Conservation (phyloP, 2,888 invertebrate species). For the Ellobium chinense region DNA sequence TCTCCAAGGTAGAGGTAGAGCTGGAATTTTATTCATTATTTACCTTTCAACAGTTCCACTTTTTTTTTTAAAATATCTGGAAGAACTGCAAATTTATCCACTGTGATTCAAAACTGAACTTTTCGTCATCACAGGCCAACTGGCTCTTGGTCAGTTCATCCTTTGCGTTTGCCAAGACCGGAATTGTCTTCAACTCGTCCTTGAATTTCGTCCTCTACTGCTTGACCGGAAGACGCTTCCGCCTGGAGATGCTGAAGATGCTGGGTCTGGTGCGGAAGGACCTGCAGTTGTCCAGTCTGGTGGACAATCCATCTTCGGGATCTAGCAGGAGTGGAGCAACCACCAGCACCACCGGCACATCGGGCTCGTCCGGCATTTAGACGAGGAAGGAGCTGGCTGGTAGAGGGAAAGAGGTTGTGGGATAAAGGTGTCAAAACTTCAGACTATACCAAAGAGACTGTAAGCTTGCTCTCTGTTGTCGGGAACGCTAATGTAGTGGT, state of each 20-base stretch:
- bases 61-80: too few relatives aligned
- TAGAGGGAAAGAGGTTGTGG: background rate
- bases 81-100: background rate
- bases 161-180: constrained; percentile 62
- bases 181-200: constrained; percentile 69
- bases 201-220: constrained; percentile 55
- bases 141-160: constrained; percentile 57
- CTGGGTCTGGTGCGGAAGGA: constrained; percentile 6
- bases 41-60: too few relatives aligned
- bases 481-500: too few relatives aligned
- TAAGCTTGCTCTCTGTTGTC: too few relatives aligned
- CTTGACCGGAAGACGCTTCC: constrained; percentile 57
- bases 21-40: too few relatives aligned
- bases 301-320: constrained; percentile 1
- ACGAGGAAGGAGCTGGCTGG: background rate
- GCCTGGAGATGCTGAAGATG: constrained; percentile 54
- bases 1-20: too few relatives aligned
- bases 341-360: constrained; percentile 30
- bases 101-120: background rate
- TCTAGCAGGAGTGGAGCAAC: background rate
- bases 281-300: constrained; percentile 5
- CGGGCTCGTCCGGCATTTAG: background rate
- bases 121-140: constrained; percentile 54
- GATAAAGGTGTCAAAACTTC: too few relatives aligned
- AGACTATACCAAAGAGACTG: too few relatives aligned